These are phyloP conservation scores for Mesoclemmys tuberculata DNA, from an alignment of 2,113 vertebrate genomes.

Conservation along the genomic window DNA sequence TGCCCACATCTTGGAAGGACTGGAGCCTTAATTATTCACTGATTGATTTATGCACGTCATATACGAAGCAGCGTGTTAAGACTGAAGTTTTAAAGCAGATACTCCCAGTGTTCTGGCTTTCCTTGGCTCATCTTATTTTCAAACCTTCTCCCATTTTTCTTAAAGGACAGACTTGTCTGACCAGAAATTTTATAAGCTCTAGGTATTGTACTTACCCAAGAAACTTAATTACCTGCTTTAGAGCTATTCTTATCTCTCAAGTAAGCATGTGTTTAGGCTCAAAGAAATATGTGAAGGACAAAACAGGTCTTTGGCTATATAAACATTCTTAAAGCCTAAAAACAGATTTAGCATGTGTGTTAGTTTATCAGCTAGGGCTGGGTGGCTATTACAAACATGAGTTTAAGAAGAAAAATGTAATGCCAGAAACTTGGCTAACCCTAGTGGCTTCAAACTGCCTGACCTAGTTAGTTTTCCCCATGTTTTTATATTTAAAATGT, in stretches of 20 bases:
- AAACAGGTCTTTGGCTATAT: neutral
- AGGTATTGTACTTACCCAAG: neutral
- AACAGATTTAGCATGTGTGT: neutral
- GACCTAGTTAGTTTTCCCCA: too few species aligned
- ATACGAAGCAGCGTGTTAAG: fast-evolving
- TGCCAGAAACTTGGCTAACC: too few species aligned
- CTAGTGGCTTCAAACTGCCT: neutral
- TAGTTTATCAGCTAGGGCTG: too few species aligned
- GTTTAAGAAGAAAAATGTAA: too few species aligned
- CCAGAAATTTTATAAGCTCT: neutral
- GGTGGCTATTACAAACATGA: too few species aligned
- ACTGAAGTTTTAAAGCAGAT: neutral
- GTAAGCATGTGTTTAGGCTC: neutral
- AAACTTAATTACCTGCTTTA: neutral
- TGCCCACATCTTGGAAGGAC: too few species aligned
- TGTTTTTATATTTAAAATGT: too few species aligned
- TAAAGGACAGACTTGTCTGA: neutral
- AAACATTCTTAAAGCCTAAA: neutral
- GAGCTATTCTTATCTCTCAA: neutral
- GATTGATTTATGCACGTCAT: neutral
- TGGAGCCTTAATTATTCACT: too few species aligned
- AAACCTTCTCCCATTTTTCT: neutral
- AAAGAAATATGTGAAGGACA: neutral
- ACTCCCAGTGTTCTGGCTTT: neutral
- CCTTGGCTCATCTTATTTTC: neutral